These are phyloP conservation scores for Cyphomyrmex costatus DNA, from an alignment of 1,140 invertebrate genomes.

Conservation along the genomic window DNA sequence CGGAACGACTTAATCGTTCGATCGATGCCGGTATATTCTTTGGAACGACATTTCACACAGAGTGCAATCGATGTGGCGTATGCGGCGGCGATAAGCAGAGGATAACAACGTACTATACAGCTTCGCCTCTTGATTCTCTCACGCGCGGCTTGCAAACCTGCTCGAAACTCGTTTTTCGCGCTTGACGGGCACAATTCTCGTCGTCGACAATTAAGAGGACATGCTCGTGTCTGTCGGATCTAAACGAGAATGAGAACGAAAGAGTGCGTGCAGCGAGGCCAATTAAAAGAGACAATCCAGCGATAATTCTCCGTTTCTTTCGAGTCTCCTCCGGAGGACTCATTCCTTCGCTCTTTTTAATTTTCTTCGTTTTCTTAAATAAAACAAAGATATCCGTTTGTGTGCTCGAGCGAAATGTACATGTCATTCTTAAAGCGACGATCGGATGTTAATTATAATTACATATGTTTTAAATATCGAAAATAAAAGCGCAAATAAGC, in stretches of 20 bases:
- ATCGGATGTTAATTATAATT: neutral
- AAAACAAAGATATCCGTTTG: neutral
- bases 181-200: slow-evolving; percentile 71
- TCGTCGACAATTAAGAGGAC: slow-evolving; percentile 80
- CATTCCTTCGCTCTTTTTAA: too few species aligned
- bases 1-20: neutral
- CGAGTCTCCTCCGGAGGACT: too few species aligned
- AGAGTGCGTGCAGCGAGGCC: slow-evolving; percentile 50
- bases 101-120: slow-evolving; percentile 23
- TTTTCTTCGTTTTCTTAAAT: neutral
- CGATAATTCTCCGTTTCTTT: too few species aligned
- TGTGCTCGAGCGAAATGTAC: neutral
- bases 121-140: neutral
- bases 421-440: neutral
- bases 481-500: neutral
- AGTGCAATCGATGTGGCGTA: too few species aligned
- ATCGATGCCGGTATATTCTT: too few species aligned
- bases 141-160: slow-evolving; percentile 2
- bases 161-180: slow-evolving; percentile 71
- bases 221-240: slow-evolving; percentile 35
- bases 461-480: neutral
- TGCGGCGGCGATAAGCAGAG: neutral
- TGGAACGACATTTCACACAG: neutral
- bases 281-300: slow-evolving; percentile 78
- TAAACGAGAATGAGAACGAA: slow-evolving; percentile 35